Evolutionary conservation across 2,888 invertebrate genomes (phyloP).

Genomic region (Arrhopalites spinosus): DNA sequence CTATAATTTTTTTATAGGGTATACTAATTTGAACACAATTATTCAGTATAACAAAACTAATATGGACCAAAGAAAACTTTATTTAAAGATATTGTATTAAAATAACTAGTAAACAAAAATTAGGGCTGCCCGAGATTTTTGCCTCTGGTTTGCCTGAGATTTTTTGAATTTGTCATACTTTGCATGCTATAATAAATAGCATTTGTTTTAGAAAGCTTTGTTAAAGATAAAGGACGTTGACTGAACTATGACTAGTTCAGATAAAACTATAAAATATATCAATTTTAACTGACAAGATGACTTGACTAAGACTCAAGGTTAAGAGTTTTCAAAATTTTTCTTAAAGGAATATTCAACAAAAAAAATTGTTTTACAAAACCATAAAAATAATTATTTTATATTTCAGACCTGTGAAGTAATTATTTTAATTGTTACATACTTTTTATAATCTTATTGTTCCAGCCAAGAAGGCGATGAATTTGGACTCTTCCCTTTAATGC

Average conservation of each 20-base stretch:
- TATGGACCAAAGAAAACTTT: too few species aligned
- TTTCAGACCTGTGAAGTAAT: neutral
- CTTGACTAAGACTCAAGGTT: neutral
- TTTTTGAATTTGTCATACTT: neutral
- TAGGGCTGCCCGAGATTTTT: too few species aligned
- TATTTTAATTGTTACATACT: neutral
- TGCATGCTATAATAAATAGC: too few species aligned
- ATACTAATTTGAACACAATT: too few species aligned
- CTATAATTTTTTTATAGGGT: too few species aligned
- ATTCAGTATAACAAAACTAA: too few species aligned
- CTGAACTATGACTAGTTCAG: too few species aligned
- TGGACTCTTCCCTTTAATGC: constrained; percentile 83
- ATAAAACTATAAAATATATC: too few species aligned
- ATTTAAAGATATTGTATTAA: too few species aligned
- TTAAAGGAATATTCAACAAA: too few species aligned
- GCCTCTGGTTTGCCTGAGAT: neutral
- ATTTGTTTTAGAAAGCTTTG: neutral
- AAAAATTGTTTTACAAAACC: neutral
- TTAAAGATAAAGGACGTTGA: neutral
- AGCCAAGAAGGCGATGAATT: constrained; percentile 81
- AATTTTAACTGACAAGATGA: neutral
- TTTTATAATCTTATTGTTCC: constrained; percentile 62
- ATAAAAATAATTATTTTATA: neutral
- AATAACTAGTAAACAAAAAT: too few species aligned
- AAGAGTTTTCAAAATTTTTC: too few species aligned